Conservation (phyloP, 2,113 vertebrate genomes). For the Beaufortia kweichowensis region DNA sequence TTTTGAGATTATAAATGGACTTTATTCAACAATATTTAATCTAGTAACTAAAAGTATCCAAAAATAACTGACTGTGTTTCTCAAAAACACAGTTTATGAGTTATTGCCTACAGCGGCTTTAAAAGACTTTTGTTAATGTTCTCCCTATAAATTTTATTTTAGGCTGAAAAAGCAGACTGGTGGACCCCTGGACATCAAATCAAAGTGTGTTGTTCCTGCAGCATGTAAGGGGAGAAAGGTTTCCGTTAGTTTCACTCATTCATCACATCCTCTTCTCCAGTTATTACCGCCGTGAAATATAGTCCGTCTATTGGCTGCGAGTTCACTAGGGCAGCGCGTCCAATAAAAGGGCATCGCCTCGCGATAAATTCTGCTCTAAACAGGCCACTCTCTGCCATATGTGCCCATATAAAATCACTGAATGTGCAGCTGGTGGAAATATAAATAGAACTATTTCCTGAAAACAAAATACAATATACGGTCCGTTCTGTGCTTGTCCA, state of each 20-base stretch:
- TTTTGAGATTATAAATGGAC: too few relatives aligned
- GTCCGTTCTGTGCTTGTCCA: not conserved
- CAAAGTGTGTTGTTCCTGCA: not conserved
- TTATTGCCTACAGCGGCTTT: not conserved
- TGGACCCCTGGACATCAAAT: slow-evolving; percentile 9
- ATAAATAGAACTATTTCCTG: not conserved
- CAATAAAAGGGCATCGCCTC: not conserved
- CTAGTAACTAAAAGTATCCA: too few relatives aligned
- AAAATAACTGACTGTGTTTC: too few relatives aligned
- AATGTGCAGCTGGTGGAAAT: not conserved
- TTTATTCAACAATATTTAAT: too few relatives aligned
- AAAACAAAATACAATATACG: not conserved
- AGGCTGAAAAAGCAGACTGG: not conserved
- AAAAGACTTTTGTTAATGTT: not conserved
- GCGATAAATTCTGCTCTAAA: slow-evolving; percentile 5
- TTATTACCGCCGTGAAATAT: not conserved
- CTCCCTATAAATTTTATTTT: not conserved
- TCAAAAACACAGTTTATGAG: not conserved
- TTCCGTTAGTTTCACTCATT: not conserved
- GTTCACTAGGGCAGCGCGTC: not conserved
- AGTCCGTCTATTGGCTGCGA: not conserved
- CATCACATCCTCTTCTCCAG: slow-evolving; percentile 4
- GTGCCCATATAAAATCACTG: slow-evolving; percentile 5
- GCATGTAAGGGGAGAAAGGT: not conserved
- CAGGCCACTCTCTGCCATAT: not conserved